A percentile compares a stretch with the other conserved stretches of the same genome.
phyloP scores from a whole-genome alignment of 2,113 vertebrate genomes.

The Aphelocoma coerulescens region DNA sequence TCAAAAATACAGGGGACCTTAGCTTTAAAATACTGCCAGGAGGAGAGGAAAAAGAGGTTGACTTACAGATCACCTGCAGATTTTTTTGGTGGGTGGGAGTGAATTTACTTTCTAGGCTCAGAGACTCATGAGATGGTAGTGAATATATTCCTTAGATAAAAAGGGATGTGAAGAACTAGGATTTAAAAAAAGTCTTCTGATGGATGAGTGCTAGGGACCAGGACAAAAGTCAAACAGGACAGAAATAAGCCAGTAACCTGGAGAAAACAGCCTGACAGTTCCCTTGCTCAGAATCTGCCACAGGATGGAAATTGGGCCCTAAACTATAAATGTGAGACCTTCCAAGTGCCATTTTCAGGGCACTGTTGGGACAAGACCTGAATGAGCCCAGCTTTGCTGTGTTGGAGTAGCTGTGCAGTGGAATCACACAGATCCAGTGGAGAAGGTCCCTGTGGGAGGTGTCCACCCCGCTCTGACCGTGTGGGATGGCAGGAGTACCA shows the following conservation, averaged over 20 bases:
- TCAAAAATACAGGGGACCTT: background rate
- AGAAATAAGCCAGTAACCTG: background rate
- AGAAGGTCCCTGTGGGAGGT: background rate
- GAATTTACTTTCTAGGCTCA: background rate
- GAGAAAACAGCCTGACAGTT: background rate
- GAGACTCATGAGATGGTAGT: background rate
- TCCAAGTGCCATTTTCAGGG: background rate
- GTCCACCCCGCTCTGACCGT: background rate
- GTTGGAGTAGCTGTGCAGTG: background rate
- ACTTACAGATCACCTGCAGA: background rate
- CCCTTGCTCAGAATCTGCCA: background rate
- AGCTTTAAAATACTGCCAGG: background rate
- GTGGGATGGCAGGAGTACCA: accelerated
- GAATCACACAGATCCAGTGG: background rate
- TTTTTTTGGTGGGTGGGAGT: background rate
- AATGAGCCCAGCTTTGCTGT: background rate
- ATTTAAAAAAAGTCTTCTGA: background rate
- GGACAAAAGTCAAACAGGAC: background rate
- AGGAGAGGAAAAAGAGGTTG: background rate
- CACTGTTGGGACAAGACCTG: background rate
- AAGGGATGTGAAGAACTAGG: background rate
- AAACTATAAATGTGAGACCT: background rate
- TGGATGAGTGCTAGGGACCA: background rate
- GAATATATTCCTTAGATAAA: background rate
- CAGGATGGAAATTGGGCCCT: background rate